Percentiles rank a stretch among this genome's conserved stretches.
Evolutionary conservation across 2,888 invertebrate species (phyloP).

Genomic region (Kryphioiulus occultus): DNA sequence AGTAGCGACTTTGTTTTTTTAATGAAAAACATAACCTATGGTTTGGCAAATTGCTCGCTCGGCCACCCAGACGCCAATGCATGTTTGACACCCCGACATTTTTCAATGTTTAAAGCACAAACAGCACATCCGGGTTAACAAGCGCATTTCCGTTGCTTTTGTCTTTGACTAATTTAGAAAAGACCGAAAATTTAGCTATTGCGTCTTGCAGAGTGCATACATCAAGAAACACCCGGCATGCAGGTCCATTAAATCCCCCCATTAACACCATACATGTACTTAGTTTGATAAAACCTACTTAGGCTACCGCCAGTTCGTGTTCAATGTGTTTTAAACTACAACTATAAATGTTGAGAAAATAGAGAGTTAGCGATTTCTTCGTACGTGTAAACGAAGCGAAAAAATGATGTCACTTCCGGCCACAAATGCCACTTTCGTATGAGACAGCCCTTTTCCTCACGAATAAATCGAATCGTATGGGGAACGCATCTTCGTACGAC

Average conservation of each 20-base stretch:
- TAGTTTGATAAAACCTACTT: too few species aligned
- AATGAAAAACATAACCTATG: conserved; percentile 38
- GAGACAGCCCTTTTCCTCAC: too few species aligned
- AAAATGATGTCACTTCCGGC: too few species aligned
- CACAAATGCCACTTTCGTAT: too few species aligned
- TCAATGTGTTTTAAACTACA: too few species aligned
- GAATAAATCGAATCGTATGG: too few species aligned
- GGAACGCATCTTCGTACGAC: too few species aligned
- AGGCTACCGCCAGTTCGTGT: too few species aligned
- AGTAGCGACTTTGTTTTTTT: conserved; percentile 37
- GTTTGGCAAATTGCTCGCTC: not conserved
- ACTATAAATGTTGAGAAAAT: too few species aligned
- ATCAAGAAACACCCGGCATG: not conserved
- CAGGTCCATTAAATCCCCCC: conserved; percentile 1
- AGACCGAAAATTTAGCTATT: not conserved
- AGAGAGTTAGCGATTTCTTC: too few species aligned
- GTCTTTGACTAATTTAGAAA: conserved; percentile 10
- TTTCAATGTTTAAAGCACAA: not conserved
- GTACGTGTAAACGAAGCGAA: too few species aligned
- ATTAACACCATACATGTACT: not conserved
- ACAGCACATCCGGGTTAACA: conserved; percentile 30
- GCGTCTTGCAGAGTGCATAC: not conserved
- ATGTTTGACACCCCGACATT: not conserved
- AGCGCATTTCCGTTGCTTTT: conserved; percentile 19
- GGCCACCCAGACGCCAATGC: conserved; percentile 28